Evolutionary conservation across 2,888 invertebrate genomes (phyloP).

Genomic region (Schrankia costaestrigalis): DNA sequence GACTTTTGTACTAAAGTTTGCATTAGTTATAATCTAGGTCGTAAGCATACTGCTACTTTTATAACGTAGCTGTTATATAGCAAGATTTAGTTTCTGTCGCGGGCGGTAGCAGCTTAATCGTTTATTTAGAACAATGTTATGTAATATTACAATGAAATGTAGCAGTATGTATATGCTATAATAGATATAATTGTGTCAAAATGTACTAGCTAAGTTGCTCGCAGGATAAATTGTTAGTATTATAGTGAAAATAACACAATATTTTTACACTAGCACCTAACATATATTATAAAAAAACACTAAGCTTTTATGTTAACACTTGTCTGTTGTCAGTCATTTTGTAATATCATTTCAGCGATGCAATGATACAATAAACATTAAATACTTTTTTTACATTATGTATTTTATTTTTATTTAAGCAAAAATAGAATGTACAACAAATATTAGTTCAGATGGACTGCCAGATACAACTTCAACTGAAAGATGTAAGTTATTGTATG

Average conservation of each 20-base stretch:
- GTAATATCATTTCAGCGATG: constrained; percentile 36
- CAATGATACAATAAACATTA: constrained; percentile 34
- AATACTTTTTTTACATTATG: constrained; percentile 23
- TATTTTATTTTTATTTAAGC: constrained; percentile 10
- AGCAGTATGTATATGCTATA: constrained; percentile 5
- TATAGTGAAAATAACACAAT: constrained; percentile 22
- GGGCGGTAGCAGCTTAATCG: constrained; percentile 1
- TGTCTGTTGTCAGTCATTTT: constrained; percentile 26
- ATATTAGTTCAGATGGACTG: no score
- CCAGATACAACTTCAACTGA: no score
- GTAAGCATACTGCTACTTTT: neutral
- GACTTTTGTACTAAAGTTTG: constrained; percentile 57
- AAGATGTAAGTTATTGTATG: no score
- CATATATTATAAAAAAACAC: constrained; percentile 23
- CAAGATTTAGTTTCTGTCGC: constrained; percentile 4
- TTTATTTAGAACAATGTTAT: no score
- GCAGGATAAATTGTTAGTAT: constrained; percentile 35
- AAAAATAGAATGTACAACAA: no score
- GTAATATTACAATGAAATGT: no score
- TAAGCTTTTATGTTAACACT: constrained; percentile 31
- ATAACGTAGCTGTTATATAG: neutral
- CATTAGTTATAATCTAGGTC: constrained; percentile 28
- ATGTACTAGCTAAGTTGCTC: constrained; percentile 25
- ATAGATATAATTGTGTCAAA: constrained; percentile 26
- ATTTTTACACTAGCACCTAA: constrained; percentile 32